Evolutionary conservation across 2,797 vertebrate species (phyloP), one percentile per base, ranked within the genome.

Genomic region (Falco cherrug): DNA sequence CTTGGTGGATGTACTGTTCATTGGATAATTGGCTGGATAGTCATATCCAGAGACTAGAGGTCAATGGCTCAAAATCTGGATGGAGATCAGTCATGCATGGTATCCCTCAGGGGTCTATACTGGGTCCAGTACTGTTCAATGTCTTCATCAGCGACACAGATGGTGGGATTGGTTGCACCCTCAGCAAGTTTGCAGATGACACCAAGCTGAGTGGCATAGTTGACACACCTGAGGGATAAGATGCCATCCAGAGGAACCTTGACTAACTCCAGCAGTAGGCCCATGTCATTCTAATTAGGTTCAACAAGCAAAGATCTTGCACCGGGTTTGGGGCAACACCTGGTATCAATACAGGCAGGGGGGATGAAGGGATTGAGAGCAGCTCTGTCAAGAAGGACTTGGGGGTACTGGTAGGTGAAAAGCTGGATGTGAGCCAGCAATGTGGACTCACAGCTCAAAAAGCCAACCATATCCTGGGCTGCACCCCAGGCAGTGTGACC

Each of bases 381-480:
- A 69, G 39, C 26, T 13, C 68, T 45, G 18, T 11, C 1, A 2
- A 37, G 65, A 60, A 60, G 39, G 48, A 26, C 33, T 63, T 54
- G 16, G 17, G 10, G 4, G 5, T 51, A 26, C 22, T 51, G 47
- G 16, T 26, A 10, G 22, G n/a, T 6, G 4, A 53, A 47, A 53
- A 83, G 14, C 7, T 17, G 11, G 3, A 48, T 29, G 8, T 56
- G n/a, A 64, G 5, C 11, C 3, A 4, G 11, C 5, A 57, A 13
- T 47, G 19, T 26, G 37, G 1, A 0, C 4, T 75, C 1, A 1
- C 35, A 74, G 22, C 19, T 41, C n/a, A 48, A 12, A 41, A 33
- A 48, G 13, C 10, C 12, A 74, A 7, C 19, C 0, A 0, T 39
- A 39, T n/a, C 12, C 24, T 56, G 51, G 33, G 53, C 35, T 43